These are phyloP conservation scores for Dendrocopos noguchii DNA, from an alignment of 2,113 vertebrate genomes.

Conservation along the genomic window DNA sequence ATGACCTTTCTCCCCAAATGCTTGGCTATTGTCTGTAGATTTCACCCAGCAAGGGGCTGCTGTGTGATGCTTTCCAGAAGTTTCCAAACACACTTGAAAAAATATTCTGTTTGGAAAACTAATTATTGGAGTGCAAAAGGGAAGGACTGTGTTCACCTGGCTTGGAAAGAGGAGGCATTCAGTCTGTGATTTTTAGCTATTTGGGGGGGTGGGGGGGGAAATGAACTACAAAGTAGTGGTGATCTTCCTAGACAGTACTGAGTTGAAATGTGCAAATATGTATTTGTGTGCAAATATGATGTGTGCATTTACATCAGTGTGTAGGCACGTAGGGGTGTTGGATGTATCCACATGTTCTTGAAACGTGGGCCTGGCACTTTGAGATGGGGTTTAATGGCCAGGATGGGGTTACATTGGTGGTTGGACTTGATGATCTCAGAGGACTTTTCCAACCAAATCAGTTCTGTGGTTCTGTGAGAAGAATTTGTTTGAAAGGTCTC, in stretches of 20 bases:
- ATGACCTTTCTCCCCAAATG: not conserved
- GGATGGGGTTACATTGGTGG: no score
- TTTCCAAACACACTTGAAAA: slow-evolving; percentile 7
- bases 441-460: no score
- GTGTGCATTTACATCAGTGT: not conserved
- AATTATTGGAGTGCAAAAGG: not conserved
- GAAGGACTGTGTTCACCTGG: not conserved
- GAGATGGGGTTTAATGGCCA: no score
- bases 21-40: not conserved
- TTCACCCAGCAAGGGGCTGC: not conserved
- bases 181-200: not conserved
- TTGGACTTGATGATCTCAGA: no score
- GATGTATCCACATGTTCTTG: not conserved
- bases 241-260: not conserved
- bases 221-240: not conserved
- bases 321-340: not conserved
- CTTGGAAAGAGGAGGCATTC: not conserved
- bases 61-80: not conserved
- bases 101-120: slow-evolving; percentile 11
- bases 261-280: not conserved
- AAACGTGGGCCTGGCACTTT: no score
- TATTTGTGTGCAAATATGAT: not conserved
- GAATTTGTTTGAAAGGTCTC: no score
- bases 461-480: no score
- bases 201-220: not conserved